phyloP scores from a whole-genome alignment of 2,888 invertebrate genomes.

The Dicycla oo region DNA sequence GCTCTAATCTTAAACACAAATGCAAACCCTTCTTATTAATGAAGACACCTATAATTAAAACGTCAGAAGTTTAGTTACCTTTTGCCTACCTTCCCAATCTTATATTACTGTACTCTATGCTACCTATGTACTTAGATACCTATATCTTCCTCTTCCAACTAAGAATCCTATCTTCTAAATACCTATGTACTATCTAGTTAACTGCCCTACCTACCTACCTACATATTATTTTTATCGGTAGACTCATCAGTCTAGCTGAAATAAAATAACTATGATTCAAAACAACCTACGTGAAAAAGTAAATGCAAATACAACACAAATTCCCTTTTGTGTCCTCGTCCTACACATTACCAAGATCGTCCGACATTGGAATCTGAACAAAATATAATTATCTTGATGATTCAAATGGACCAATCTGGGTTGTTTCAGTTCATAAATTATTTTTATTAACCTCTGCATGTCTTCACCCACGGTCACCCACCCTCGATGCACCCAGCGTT shows the following conservation, averaged over 20 bases:
- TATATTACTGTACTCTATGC: too few species aligned
- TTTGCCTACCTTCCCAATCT: background rate
- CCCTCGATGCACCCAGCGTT: slow-evolving; percentile 64
- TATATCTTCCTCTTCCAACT: background rate
- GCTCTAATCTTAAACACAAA: background rate
- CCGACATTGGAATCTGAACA: slow-evolving; percentile 58
- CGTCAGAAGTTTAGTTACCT: background rate
- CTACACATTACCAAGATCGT: slow-evolving; percentile 66
- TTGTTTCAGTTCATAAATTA: slow-evolving; percentile 57
- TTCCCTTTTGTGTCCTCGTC: slow-evolving; percentile 62
- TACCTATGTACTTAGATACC: too few species aligned
- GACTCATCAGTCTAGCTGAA: slow-evolving; percentile 22
- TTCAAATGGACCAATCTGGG: slow-evolving; percentile 54
- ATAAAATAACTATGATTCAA: slow-evolving; percentile 64
- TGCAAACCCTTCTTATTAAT: background rate
- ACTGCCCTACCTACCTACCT: background rate
- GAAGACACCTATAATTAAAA: background rate
- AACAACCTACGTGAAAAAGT: slow-evolving; percentile 47
- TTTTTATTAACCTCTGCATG: slow-evolving; percentile 70
- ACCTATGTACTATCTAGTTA: background rate
- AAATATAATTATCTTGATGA: slow-evolving; percentile 58
- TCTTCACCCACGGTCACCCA: slow-evolving; percentile 42
- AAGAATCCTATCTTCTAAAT: background rate
- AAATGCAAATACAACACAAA: slow-evolving; percentile 55
- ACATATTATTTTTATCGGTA: slow-evolving; percentile 11